Evolutionary conservation across 2,888 invertebrate species (phyloP).

Genomic region (Dolomedes plantarius): DNA sequence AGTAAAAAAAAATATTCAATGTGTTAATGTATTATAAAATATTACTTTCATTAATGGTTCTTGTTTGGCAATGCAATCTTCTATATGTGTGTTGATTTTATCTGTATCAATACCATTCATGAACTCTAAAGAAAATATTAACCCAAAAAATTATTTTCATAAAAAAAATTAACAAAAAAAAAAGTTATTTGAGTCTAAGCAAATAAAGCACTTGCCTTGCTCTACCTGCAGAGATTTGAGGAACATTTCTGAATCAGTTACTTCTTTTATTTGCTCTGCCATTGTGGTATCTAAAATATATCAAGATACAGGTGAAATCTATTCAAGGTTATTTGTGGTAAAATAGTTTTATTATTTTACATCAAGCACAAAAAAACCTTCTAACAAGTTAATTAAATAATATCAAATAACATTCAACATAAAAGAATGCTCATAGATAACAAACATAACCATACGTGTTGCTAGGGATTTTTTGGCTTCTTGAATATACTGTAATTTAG

Average conservation of each 20-base stretch:
- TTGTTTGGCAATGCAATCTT: constrained; percentile 92
- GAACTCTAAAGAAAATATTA: constrained; percentile 81
- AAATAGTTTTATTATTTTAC: no score
- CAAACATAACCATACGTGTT: constrained; percentile 80
- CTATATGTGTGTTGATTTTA: constrained; percentile 90
- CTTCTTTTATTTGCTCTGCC: constrained; percentile 94
- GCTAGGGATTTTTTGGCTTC: constrained; percentile 91
- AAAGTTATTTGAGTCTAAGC: neutral
- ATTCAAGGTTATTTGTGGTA: no score
- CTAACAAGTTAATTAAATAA: no score
- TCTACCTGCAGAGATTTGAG: constrained; percentile 85
- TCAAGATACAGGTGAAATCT: constrained; percentile 16
- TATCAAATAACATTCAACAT: no score
- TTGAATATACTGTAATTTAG: constrained; percentile 89
- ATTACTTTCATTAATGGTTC: constrained; percentile 85
- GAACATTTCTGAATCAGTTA: constrained; percentile 85
- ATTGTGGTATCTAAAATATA: constrained; percentile 87
- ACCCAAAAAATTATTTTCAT: constrained; percentile 80
- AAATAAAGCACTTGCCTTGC: constrained; percentile 41
- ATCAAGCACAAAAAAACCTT: no score
- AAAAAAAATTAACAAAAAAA: constrained; percentile 62
- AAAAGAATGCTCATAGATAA: no score
- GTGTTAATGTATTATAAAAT: neutral
- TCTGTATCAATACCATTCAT: constrained; percentile 94
- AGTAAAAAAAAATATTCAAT: no score